Evolutionary conservation across 1,140 invertebrate genomes (phyloP), one percentile per base, ranked within the genome.

Genomic region (Hylyphantes graminicola): DNA sequence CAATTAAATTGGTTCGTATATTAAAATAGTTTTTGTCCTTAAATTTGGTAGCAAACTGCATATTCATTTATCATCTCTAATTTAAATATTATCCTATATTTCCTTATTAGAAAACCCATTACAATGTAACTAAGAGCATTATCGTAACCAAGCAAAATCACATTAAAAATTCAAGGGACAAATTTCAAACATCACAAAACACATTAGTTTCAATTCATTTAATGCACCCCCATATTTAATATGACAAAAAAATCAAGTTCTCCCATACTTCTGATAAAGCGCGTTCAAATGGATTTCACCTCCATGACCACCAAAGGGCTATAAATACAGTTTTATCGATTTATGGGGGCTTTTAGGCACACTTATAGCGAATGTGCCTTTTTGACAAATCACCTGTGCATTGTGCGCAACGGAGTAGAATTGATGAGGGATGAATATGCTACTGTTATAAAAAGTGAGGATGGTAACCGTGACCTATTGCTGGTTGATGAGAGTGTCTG

Each of bases 361-460:
- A 19, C 57, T 35, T 76, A 76, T 76, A 76, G 64, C 74, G 74
- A 76, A 76, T 76, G 63, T 64, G 74, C 59, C 74, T 63, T 63
- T 76, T 76, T 76, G 74, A 76, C 74, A 76, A 76, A 76, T 76
- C 74, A 64, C 55, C 74, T n/a, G 2, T 19, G 74, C 74, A 76
- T 76, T 76, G 74, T 76, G 74, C 51, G 74, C 64, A 63, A 76
- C 74, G 57, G 57, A 76, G 74, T 19, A 76, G 59, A 64, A 76
- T 76, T 64, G 74, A 76, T 61, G 74, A n/a, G 21, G 48, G 7
- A 15, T 53, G 35, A 35, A 21, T 74, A 48, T 51, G 11, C 48
- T 63, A 17, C 48, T n/a, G 59, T 51, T 76, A 54, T 35, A 74
- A 75, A 64, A 64, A 64, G 57, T 63, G n/a, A 48, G 8, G 74